Conservation (phyloP, 2,888 invertebrate species). For the Melinaea marsaeus region DNA sequence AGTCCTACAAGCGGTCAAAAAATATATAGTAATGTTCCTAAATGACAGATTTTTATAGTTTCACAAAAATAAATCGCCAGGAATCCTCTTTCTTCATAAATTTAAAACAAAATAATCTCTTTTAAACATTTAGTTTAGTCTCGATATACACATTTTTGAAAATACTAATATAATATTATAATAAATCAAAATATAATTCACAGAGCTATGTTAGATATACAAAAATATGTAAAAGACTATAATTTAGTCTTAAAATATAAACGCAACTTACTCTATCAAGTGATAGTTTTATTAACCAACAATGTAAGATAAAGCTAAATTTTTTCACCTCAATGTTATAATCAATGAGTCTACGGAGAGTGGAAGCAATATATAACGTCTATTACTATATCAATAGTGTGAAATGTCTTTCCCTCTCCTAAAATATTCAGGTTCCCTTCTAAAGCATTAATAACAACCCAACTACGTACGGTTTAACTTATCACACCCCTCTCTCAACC, state of each 20-base stretch:
- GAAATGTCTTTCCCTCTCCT: constrained; percentile 3
- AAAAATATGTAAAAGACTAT: background rate
- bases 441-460: background rate
- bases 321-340: background rate
- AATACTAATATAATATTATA: no score
- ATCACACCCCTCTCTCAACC: background rate
- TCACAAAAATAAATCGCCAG: no score
- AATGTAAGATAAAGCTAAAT: background rate
- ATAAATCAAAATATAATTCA: no score
- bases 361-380: constrained; percentile 4
- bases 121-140: no score
- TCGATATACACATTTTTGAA: no score
- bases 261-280: no score
- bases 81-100: no score
- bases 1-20: no score
- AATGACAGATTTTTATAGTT: no score
- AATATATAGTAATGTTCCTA: no score
- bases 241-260: background rate
- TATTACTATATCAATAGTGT: constrained; percentile 4
- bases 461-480: background rate
- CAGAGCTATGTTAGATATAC: no score
- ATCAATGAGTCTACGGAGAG: constrained; percentile 2
- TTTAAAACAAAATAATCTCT: no score
- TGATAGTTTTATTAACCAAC: background rate
- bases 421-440: background rate